A percentile compares a stretch with the other conserved stretches of the same genome.
Evolutionary conservation across 2,113 vertebrate species (phyloP).

Genomic region (Onychorhynchus coronatus): DNA sequence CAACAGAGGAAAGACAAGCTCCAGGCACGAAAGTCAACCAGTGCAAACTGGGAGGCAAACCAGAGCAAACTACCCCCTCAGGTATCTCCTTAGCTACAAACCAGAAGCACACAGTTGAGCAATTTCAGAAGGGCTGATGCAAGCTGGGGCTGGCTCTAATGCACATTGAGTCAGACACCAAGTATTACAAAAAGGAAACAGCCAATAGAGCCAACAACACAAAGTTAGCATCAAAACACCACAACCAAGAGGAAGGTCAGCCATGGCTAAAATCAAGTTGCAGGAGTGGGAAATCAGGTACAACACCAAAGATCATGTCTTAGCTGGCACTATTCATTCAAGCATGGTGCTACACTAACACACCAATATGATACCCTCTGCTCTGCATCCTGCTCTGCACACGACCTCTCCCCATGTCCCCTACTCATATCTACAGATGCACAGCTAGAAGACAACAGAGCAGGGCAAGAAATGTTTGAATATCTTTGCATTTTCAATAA

Average conservation of each 20-base stretch:
- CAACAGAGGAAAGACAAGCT: not conserved
- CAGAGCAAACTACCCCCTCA: not conserved
- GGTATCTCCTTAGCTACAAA: not conserved
- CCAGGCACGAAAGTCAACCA: not conserved
- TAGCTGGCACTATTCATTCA: not conserved
- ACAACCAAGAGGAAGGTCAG: not conserved
- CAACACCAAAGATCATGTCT: accelerated
- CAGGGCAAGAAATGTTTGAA: not conserved
- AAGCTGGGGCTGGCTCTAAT: not conserved
- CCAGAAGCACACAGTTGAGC: not conserved
- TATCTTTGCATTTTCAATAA: not conserved
- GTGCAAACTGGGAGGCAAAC: not conserved
- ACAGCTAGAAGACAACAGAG: not conserved
- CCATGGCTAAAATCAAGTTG: not conserved
- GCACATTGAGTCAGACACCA: not conserved
- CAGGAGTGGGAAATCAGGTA: not conserved
- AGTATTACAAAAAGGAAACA: not conserved
- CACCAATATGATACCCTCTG: accelerated
- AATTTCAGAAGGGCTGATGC: not conserved
- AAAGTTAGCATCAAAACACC: not conserved
- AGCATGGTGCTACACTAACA: not conserved
- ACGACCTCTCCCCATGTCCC: accelerated
- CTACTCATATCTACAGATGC: not conserved
- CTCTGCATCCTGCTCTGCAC: accelerated
- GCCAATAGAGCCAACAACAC: not conserved